A percentile compares a stretch with the other conserved stretches of the same genome.
These are phyloP conservation scores for Saccopteryx leptura DNA, from an alignment of 2,113 vertebrate genomes.

Conservation along the genomic window DNA sequence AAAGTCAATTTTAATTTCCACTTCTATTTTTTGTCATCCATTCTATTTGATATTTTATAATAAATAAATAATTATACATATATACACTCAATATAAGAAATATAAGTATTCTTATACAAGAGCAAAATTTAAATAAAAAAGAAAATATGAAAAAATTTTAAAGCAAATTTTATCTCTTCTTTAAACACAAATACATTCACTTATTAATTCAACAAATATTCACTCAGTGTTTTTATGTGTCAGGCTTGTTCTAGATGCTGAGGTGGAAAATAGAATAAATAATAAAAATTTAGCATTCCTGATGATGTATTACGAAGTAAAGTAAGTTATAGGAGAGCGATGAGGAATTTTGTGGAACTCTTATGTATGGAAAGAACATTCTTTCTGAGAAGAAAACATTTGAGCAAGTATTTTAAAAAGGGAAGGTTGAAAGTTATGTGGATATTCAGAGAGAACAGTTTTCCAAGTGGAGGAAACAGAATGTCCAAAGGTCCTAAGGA, in stretches of 20 bases:
- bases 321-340: neutral
- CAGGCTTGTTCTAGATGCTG: neutral
- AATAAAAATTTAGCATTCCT: neutral
- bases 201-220: neutral
- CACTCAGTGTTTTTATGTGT: neutral
- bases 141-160: neutral
- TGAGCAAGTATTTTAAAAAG: neutral
- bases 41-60: neutral
- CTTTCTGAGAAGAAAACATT: neutral
- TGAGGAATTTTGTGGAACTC: neutral
- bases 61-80: neutral
- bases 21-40: neutral
- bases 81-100: neutral
- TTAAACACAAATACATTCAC: conserved; percentile 3
- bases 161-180: neutral
- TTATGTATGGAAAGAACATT: neutral
- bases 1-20: neutral
- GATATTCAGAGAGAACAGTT: neutral
- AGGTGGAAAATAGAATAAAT: neutral
- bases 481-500: neutral
- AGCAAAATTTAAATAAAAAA: neutral
- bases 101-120: neutral
- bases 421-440: neutral
- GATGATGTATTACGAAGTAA: neutral
- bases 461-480: neutral